A percentile compares a stretch with the other conserved stretches of the same genome.
Conservation (phyloP, 2,888 invertebrate genomes). For the Frankliniella fusca region DNA sequence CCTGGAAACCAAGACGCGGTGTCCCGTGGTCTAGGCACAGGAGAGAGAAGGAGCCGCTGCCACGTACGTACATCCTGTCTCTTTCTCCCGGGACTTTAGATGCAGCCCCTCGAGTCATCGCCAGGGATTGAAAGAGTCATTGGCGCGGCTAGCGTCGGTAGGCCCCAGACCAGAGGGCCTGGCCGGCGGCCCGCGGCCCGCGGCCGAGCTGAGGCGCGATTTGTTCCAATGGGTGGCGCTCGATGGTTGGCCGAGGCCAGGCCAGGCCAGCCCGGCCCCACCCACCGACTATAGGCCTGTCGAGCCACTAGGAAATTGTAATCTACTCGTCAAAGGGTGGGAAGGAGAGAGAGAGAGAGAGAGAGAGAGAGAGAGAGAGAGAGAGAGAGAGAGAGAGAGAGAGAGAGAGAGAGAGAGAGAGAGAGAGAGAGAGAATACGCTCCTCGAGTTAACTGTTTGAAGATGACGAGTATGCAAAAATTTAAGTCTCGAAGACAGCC, state of each 20-base stretch:
- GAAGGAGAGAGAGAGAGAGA: too few species aligned
- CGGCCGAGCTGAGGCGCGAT: not conserved
- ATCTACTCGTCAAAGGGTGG: not conserved
- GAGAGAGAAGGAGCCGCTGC: not conserved
- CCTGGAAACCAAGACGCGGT: too few species aligned
- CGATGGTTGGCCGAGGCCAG: not conserved
- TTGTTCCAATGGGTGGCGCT: slow-evolving; percentile 9
- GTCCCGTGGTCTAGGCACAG: too few species aligned
- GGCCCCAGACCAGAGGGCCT: not conserved
- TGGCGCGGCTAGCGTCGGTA: not conserved
- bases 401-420: too few species aligned
- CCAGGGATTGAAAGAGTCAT: not conserved
- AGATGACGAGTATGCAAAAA: too few species aligned
- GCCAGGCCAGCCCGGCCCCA: not conserved
- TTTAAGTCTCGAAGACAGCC: too few species aligned
- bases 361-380: too few species aligned
- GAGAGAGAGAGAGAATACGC: too few species aligned
- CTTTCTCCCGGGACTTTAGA: not conserved
- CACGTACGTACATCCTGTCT: not conserved
- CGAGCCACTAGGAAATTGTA: not conserved
- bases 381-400: too few species aligned
- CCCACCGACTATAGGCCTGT: not conserved
- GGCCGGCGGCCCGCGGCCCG: not conserved
- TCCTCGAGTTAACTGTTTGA: too few species aligned
- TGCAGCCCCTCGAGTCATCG: not conserved